Evolutionary conservation across 2,113 vertebrate species (phyloP).

Genomic region (Leptobrachium ailaonicum): DNA sequence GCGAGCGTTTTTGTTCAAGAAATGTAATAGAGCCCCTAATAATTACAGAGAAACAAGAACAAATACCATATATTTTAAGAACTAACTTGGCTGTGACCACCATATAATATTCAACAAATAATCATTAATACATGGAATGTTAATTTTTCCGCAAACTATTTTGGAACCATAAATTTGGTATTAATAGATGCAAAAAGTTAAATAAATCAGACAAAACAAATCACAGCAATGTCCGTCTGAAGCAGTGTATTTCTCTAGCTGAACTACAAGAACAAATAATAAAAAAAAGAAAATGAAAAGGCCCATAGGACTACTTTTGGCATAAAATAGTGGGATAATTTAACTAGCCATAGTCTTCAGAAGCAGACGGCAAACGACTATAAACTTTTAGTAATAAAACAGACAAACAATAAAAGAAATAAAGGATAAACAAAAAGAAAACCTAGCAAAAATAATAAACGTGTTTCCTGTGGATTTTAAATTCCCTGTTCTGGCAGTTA

Average conservation of each 20-base stretch:
- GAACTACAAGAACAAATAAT: neutral
- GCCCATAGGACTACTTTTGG: constrained; percentile 35
- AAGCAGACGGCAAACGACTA: constrained; percentile 40
- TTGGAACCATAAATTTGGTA: too few species aligned
- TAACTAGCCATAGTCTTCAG: constrained; percentile 36
- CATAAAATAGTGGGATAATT: constrained; percentile 32
- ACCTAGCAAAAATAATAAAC: constrained; percentile 34
- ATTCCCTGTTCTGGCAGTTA: constrained; percentile 37
- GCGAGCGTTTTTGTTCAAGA: too few species aligned
- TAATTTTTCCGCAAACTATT: too few species aligned
- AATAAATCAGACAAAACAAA: constrained; percentile 26
- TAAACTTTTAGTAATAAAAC: constrained; percentile 47
- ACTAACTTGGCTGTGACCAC: too few species aligned
- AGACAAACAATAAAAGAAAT: constrained; percentile 48
- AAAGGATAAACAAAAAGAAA: constrained; percentile 35
- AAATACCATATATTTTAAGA: too few species aligned
- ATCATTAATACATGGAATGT: too few species aligned
- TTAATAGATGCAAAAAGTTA: too few species aligned
- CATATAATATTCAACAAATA: too few species aligned
- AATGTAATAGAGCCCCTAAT: too few species aligned
- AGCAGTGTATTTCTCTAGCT: neutral
- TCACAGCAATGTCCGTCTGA: neutral
- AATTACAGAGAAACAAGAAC: too few species aligned
- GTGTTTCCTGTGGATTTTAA: constrained; percentile 39
- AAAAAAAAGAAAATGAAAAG: constrained; percentile 7